A percentile compares a stretch with the other conserved stretches of the same genome.
phyloP scores from a whole-genome alignment of 2,797 vertebrate genomes.

The Lagorchestes hirsutus region DNA sequence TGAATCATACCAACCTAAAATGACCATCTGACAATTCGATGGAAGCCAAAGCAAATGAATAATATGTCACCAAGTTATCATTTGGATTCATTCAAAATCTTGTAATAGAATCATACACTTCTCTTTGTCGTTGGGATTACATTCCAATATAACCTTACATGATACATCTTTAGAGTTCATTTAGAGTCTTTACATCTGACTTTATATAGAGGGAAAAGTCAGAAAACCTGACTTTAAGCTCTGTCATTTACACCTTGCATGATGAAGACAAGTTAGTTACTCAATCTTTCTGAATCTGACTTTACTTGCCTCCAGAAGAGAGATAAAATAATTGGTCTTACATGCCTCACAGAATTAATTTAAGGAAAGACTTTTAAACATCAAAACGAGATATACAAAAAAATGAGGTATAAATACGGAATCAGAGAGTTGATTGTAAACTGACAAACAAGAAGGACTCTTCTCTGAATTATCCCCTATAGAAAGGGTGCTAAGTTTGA shows the following conservation, averaged over 20 bases:
- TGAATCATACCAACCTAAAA: not conserved
- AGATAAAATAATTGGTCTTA: not conserved
- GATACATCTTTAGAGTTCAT: not conserved
- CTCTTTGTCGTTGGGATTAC: not conserved
- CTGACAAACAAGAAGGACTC: not conserved
- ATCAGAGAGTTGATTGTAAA: not conserved
- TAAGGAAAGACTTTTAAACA: not conserved
- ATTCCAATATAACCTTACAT: not conserved
- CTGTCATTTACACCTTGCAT: not conserved
- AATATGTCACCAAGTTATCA: not conserved
- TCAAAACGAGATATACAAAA: not conserved
- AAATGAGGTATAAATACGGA: not conserved
- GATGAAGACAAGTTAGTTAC: not conserved
- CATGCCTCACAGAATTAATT: too few species aligned
- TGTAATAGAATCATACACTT: not conserved
- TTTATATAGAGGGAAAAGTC: not conserved
- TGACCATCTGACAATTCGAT: not conserved
- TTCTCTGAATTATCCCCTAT: not conserved
- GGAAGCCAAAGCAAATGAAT: not conserved
- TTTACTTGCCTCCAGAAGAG: not conserved
- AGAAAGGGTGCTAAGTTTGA: not conserved
- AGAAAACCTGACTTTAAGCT: not conserved
- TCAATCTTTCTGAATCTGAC: not conserved
- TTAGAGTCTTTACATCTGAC: not conserved
- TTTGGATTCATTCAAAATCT: not conserved